Conservation (phyloP, 2,797 vertebrate species). For the Fratercula arctica region DNA sequence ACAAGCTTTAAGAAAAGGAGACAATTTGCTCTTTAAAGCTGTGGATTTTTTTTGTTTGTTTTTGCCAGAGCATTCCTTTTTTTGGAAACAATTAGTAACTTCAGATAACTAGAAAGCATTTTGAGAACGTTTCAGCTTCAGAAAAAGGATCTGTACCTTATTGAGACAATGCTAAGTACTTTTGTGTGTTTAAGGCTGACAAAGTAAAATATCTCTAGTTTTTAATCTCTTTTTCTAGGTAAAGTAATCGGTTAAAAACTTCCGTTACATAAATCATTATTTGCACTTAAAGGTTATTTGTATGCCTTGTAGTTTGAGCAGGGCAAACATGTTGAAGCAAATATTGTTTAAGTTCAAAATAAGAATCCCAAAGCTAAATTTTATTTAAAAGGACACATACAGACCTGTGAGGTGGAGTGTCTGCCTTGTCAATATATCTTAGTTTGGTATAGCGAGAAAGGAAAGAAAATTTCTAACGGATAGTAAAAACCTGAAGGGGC, state of each 20-base stretch:
- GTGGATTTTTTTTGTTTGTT: fast-evolving
- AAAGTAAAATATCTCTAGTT: neutral
- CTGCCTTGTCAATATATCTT: neutral
- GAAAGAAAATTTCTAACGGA: neutral
- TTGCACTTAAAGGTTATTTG: neutral
- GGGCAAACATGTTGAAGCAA: neutral
- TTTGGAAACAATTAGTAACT: neutral
- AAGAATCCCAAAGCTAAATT: neutral
- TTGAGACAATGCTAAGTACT: neutral
- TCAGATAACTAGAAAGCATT: neutral
- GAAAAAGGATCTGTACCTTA: neutral
- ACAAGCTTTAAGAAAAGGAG: neutral
- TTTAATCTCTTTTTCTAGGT: neutral
- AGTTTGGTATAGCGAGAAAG: neutral
- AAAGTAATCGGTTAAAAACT: neutral
- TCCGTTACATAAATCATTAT: neutral
- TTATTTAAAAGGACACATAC: neutral
- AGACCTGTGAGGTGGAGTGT: neutral
- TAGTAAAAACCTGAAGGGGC: neutral
- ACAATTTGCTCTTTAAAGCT: neutral
- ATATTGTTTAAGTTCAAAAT: neutral
- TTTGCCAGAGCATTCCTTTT: neutral
- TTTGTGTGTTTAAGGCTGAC: neutral
- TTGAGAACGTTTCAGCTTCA: neutral
- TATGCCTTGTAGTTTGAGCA: neutral